Evolutionary conservation across 2,888 invertebrate species (phyloP).

Genomic region (Kuschelorhynchus macadamiae): DNA sequence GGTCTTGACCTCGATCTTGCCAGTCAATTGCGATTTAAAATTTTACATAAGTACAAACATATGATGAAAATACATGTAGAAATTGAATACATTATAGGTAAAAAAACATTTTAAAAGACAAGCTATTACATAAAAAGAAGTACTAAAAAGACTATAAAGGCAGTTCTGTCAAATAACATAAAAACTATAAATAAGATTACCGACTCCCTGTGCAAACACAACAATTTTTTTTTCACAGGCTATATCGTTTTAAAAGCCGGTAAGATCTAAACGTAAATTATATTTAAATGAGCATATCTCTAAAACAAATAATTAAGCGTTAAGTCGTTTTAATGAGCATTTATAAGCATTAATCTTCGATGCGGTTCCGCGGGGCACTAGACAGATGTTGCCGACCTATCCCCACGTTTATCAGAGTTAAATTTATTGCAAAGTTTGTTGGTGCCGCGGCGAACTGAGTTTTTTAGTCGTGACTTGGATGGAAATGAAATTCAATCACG

Average conservation of each 20-base stretch:
- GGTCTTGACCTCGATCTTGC: no score
- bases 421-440: constrained; percentile 32
- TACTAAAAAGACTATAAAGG: no score
- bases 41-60: no score
- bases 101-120: no score
- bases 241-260: neutral
- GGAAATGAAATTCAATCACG: no score
- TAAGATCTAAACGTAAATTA: constrained; percentile 24
- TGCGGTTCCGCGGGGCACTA: constrained; percentile 56
- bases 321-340: constrained; percentile 58
- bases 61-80: no score
- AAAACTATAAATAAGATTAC: neutral
- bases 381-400: constrained; percentile 55
- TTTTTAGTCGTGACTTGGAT: no score
- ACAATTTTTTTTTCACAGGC: neutral
- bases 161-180: no score
- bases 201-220: neutral
- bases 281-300: constrained; percentile 42
- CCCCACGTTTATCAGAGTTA: constrained; percentile 39
- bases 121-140: no score
- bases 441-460: neutral
- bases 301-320: constrained; percentile 55
- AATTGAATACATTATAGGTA: no score
- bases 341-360: constrained; percentile 57
- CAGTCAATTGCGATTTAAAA: no score